A percentile compares a stretch with the other conserved stretches of the same genome.
These are phyloP conservation scores for Lumbricus terrestris DNA, from an alignment of 2,888 invertebrate species.

Conservation along the genomic window DNA sequence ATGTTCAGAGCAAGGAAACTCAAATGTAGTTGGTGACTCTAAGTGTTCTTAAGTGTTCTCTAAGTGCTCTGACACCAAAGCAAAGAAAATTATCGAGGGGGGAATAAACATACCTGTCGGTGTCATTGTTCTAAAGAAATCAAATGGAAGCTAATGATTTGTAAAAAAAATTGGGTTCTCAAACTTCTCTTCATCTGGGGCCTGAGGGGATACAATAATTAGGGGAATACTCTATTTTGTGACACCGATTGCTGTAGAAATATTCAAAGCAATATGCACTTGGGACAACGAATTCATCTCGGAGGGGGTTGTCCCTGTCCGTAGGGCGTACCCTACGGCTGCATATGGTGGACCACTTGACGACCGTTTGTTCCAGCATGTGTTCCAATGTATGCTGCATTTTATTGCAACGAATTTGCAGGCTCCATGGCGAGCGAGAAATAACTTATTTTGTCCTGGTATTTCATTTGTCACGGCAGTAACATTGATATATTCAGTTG, in stretches of 20 bases:
- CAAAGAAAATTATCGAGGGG: too few species aligned
- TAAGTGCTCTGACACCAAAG: too few species aligned
- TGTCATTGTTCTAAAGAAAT: too few species aligned
- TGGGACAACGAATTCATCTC: neutral
- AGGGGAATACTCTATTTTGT: too few species aligned
- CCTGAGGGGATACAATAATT: too few species aligned
- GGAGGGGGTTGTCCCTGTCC: neutral
- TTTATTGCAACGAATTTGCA: neutral
- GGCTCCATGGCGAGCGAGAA: neutral
- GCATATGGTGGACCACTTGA: neutral
- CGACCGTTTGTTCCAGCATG: neutral
- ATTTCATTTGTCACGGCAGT: neutral
- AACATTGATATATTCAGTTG: neutral
- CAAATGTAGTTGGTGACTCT: too few species aligned
- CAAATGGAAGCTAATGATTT: too few species aligned
- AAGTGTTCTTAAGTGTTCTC: too few species aligned
- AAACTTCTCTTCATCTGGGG: too few species aligned
- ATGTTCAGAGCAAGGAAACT: too few species aligned
- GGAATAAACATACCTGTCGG: too few species aligned
- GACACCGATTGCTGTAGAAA: neutral
- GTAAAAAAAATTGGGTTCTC: too few species aligned
- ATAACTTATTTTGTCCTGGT: neutral
- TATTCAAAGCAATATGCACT: neutral
- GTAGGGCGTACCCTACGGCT: neutral
- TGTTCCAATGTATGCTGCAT: neutral